These are phyloP conservation scores for Listronotus oregonensis DNA, from an alignment of 1,140 invertebrate species.

Conservation along the genomic window DNA sequence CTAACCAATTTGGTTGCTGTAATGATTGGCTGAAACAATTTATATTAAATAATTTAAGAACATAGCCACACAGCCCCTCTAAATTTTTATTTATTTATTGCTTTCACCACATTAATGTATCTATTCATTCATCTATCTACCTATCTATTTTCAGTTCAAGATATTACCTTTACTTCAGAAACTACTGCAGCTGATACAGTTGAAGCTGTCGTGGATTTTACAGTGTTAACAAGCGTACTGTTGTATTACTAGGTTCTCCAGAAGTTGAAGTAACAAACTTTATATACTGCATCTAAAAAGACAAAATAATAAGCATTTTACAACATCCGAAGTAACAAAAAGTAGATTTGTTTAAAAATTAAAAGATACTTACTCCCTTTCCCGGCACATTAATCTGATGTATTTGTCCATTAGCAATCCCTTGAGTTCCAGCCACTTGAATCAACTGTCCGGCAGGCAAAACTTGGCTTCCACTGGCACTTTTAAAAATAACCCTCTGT, in stretches of 20 bases:
- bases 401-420: conserved; percentile 61
- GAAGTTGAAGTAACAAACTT: conserved; percentile 66
- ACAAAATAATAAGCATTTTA: neutral
- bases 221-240: conserved; percentile 41
- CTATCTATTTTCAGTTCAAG: too few relatives aligned
- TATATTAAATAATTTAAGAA: too few relatives aligned
- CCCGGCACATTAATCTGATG: conserved; percentile 75
- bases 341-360: too few relatives aligned
- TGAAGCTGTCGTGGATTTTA: conserved; percentile 26
- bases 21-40: conserved; percentile 24
- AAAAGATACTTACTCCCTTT: conserved; percentile 58
- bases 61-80: too few relatives aligned
- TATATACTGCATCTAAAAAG: conserved; percentile 70
- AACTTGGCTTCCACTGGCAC: conserved; percentile 54
- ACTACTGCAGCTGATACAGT: neutral
- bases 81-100: too few relatives aligned
- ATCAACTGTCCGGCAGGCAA: conserved; percentile 62
- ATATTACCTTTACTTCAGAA: conserved; percentile 5
- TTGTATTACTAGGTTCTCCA: conserved; percentile 57
- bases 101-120: too few relatives aligned
- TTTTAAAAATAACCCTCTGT: conserved; percentile 65
- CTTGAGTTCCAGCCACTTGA: conserved; percentile 64
- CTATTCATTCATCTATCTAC: too few relatives aligned
- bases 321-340: too few relatives aligned
- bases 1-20: conserved; percentile 35